A percentile compares a stretch with the other conserved stretches of the same genome.
Evolutionary conservation across 53 echinoderm and acorn worm species (phyloP).

Genomic region (Patiria pectinifera): DNA sequence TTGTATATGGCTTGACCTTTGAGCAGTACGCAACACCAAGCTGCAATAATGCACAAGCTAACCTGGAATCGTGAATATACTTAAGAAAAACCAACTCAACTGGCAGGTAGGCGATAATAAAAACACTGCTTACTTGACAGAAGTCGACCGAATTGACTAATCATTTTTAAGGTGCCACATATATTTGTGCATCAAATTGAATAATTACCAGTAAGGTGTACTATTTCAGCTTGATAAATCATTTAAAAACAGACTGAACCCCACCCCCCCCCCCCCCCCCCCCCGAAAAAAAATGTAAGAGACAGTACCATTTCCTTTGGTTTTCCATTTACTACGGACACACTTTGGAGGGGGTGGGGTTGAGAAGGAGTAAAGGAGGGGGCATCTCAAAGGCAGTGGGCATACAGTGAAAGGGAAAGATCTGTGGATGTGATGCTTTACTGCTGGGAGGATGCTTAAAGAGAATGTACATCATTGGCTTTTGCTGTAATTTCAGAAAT

Average conservation of each 20-base stretch:
- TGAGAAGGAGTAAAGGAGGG: too few relatives aligned
- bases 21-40: not conserved
- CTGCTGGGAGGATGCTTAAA: too few relatives aligned
- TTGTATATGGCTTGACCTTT: conserved; percentile 17
- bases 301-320: not conserved
- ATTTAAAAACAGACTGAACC: too few relatives aligned
- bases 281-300: not conserved
- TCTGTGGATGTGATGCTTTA: too few relatives aligned
- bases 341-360: too few relatives aligned
- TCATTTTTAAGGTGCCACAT: not conserved
- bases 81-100: not conserved
- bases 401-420: too few relatives aligned
- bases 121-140: not conserved
- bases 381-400: too few relatives aligned
- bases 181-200: not conserved
- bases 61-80: not conserved
- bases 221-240: too few relatives aligned
- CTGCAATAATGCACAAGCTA: not conserved
- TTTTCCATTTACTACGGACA: too few relatives aligned
- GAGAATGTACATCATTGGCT: too few relatives aligned
- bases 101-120: not conserved
- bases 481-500: too few relatives aligned
- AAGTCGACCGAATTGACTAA: not conserved
- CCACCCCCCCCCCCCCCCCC: not conserved
- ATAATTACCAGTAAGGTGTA: not conserved